These are phyloP conservation scores for Euthynnus affinis DNA, from an alignment of 2,797 vertebrate genomes.

Conservation along the genomic window DNA sequence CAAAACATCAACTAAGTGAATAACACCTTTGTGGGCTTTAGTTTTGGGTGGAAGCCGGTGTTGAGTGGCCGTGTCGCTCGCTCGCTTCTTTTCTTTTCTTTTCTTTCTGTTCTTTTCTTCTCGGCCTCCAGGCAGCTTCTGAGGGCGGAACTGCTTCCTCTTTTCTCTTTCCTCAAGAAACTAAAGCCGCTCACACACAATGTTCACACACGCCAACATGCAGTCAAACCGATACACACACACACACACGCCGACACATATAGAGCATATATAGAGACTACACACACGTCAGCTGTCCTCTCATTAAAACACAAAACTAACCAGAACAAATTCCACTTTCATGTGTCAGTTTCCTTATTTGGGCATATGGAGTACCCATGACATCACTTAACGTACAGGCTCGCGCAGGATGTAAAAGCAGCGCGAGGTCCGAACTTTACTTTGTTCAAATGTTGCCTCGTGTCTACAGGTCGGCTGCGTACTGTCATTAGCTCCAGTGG, in stretches of 20 bases:
- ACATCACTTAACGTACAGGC: slow-evolving; percentile 36
- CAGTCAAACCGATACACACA: background rate
- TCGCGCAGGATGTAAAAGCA: slow-evolving; percentile 8
- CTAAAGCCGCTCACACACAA: background rate
- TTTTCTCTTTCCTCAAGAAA: slow-evolving; percentile 55
- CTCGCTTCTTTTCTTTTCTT: slow-evolving; percentile 1
- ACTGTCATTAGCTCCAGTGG: background rate
- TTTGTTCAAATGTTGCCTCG: no score
- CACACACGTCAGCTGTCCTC: background rate
- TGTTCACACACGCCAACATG: background rate
- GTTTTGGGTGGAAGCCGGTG: background rate
- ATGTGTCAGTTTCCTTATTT: slow-evolving; percentile 71
- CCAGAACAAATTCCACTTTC: slow-evolving; percentile 9
- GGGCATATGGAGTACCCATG: slow-evolving; percentile 59
- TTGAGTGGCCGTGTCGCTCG: no score
- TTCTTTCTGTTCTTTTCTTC: slow-evolving; percentile 1
- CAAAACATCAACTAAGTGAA: background rate
- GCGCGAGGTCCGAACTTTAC: background rate
- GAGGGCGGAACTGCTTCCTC: slow-evolving; percentile 77
- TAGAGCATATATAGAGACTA: no score
- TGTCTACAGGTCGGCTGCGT: no score
- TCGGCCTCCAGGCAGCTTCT: slow-evolving; percentile 39
- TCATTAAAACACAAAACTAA: background rate
- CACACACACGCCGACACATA: background rate
- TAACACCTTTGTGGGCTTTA: rapidly evolving